phyloP scores from a whole-genome alignment of 2,888 invertebrate genomes.

The Periphyllus acericola region DNA sequence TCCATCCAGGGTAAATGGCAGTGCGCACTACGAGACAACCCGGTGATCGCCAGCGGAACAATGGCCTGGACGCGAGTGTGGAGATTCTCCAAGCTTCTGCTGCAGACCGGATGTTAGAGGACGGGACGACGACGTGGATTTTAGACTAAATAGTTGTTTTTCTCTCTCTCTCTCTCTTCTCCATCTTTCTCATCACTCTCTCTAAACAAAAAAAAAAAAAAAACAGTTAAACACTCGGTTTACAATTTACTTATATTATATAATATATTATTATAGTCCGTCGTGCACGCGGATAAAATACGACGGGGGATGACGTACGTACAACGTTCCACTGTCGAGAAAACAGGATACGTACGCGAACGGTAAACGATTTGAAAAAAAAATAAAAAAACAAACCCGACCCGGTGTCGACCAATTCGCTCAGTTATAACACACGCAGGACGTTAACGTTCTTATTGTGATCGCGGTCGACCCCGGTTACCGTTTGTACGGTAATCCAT shows the following conservation, averaged over 20 bases:
- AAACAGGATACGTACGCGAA: too few species aligned
- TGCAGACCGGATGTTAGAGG: conserved; percentile 65
- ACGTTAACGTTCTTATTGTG: too few species aligned
- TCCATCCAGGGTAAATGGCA: conserved; percentile 64
- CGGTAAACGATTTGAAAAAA: too few species aligned
- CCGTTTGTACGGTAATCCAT: too few species aligned
- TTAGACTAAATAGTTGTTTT: conserved; percentile 3
- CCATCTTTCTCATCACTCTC: not conserved
- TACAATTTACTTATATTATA: too few species aligned
- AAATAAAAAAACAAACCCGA: too few species aligned
- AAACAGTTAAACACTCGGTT: not conserved
- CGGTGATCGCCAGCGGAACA: conserved; percentile 64
- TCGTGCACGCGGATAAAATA: not conserved
- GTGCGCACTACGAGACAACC: conserved; percentile 64
- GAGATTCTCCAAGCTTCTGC: conserved; percentile 65
- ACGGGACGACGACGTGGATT: not conserved
- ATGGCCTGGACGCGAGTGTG: conserved; percentile 65
- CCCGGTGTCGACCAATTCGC: too few species aligned
- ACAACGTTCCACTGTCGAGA: too few species aligned
- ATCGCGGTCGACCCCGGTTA: too few species aligned
- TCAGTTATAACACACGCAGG: too few species aligned
- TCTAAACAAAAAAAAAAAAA: not conserved
- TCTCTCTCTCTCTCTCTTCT: not conserved
- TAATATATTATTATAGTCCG: too few species aligned
- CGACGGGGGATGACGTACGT: too few species aligned